A percentile compares a stretch with the other conserved stretches of the same genome.
phyloP scores from a whole-genome alignment of 2,113 vertebrate species.

The Labeo rohita region DNA sequence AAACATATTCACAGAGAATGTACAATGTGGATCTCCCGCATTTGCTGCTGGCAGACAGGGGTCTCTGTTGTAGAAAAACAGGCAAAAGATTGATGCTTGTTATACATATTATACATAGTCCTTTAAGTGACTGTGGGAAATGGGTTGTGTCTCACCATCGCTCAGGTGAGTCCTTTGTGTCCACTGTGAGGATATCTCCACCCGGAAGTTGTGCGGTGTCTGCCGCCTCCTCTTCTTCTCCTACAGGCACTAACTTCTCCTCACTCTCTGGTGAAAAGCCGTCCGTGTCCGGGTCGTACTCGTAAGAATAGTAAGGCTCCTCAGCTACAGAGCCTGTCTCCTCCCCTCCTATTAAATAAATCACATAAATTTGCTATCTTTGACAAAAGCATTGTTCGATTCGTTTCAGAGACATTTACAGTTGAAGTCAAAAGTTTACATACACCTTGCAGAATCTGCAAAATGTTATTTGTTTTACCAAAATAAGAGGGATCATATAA shows the following conservation, averaged over 20 bases:
- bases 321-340: conserved; percentile 79
- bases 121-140: neutral
- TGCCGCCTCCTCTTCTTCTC: conserved; percentile 52
- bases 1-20: conserved; percentile 54
- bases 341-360: conserved; percentile 72
- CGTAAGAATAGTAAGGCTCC: conserved; percentile 87
- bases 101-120: neutral
- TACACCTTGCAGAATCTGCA: no score
- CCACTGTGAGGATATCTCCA: conserved; percentile 64
- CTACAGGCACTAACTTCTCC: conserved; percentile 69
- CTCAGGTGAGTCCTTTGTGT: conserved; percentile 73
- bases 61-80: conserved; percentile 29
- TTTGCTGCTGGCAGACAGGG: conserved; percentile 12
- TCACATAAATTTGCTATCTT: conserved; percentile 6
- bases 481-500: no score
- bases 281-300: conserved; percentile 82
- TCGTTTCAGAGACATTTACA: neutral
- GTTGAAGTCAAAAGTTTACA: no score
- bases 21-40: conserved; percentile 39
- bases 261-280: conserved; percentile 74
- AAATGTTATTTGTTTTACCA: no score
- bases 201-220: conserved; percentile 57
- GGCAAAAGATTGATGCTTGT: neutral
- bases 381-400: neutral
- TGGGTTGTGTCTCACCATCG: conserved; percentile 70